A percentile compares a stretch with the other conserved stretches of the same genome.
Conservation (phyloP, 2,797 vertebrate genomes). For the Microctenopoma lineatum region DNA sequence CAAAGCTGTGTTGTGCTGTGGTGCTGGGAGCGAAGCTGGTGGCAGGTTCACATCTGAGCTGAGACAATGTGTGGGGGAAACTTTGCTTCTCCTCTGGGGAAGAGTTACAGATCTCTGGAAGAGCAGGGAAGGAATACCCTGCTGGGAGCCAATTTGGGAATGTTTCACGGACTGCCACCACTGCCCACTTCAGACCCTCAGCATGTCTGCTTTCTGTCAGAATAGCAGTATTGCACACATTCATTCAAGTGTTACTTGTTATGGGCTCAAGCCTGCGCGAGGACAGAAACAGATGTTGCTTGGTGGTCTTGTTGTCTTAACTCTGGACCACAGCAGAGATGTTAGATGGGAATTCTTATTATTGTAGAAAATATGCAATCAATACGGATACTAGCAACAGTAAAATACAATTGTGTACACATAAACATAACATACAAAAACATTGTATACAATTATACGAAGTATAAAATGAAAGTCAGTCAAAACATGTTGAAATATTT, state of each 20-base stretch:
- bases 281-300: slow-evolving; percentile 4
- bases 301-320: background rate
- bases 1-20: slow-evolving; percentile 35
- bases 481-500: too few species aligned
- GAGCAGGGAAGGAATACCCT: slow-evolving; percentile 61
- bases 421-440: too few species aligned
- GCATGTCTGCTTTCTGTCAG: slow-evolving; percentile 56
- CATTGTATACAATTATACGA: too few species aligned
- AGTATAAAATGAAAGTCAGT: too few species aligned
- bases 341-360: background rate
- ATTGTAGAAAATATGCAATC: background rate
- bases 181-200: slow-evolving; percentile 37
- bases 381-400: background rate
- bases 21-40: slow-evolving; percentile 50
- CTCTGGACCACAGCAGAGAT: slow-evolving; percentile 7
- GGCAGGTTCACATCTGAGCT: slow-evolving; percentile 62
- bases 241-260: slow-evolving; percentile 2
- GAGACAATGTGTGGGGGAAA: slow-evolving; percentile 60
- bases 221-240: slow-evolving; percentile 8
- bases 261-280: background rate
- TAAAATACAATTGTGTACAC: background rate
- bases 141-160: slow-evolving; percentile 58
- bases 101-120: slow-evolving; percentile 49
- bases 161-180: slow-evolving; percentile 37
- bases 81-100: slow-evolving; percentile 34